A percentile compares a stretch with the other conserved stretches of the same genome.
phyloP scores from a whole-genome alignment of 2,797 vertebrate species.

The Phalanger gymnotis region DNA sequence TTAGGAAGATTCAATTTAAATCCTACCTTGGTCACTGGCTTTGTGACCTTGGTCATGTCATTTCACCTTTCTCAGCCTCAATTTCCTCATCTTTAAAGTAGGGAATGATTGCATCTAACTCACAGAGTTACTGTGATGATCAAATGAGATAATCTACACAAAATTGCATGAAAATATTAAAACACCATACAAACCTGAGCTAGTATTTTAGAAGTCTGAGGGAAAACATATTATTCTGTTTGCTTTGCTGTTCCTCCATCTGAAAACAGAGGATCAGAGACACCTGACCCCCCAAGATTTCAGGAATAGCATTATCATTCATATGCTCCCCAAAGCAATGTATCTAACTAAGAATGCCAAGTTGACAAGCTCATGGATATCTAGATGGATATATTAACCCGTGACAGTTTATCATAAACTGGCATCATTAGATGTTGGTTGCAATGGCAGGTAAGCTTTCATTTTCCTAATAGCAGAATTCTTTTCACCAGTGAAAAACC shows the following conservation, averaged over 20 bases:
- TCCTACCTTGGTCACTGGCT: neutral
- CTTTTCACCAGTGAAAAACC: no score
- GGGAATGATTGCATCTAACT: neutral
- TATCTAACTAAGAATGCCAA: neutral
- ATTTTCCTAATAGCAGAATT: no score
- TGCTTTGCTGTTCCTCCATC: neutral
- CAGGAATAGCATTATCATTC: neutral
- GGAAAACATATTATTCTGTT: neutral
- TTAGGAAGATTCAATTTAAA: neutral
- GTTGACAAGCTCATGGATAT: neutral
- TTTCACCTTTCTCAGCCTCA: neutral
- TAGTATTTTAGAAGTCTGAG: neutral
- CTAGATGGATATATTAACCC: no score
- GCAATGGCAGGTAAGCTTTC: no score
- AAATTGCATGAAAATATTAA: neutral
- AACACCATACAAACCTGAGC: neutral
- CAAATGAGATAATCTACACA: neutral
- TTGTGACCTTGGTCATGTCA: neutral
- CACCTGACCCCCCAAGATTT: neutral
- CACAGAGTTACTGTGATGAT: neutral
- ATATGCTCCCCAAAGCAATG: neutral
- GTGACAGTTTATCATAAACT: no score
- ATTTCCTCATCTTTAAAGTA: neutral
- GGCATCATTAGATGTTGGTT: no score
- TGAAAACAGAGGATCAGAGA: slow-evolving; percentile 22